phyloP scores from a whole-genome alignment of 2,113 vertebrate species.

The Halichoeres trimaculatus region DNA sequence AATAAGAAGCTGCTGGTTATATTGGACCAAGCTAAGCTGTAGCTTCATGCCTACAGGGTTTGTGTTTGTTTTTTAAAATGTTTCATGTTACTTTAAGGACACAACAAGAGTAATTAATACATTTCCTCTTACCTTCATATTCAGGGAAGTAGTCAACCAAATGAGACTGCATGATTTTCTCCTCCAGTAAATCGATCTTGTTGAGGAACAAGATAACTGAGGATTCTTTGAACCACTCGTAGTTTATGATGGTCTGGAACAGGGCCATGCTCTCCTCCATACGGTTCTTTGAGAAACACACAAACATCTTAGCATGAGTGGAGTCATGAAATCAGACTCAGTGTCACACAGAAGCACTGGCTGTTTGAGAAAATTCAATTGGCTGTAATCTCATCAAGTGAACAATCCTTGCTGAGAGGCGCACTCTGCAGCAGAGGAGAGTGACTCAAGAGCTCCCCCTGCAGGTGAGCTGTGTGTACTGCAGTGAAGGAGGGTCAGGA shows the following conservation, averaged over 20 bases:
- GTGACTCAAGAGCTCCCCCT: slow-evolving; percentile 80
- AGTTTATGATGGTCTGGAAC: slow-evolving; percentile 91
- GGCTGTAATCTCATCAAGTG: slow-evolving; percentile 41
- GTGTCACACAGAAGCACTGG: slow-evolving; percentile 17
- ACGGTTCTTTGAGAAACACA: slow-evolving; percentile 81
- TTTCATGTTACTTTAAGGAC: neutral
- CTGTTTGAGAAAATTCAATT: slow-evolving; percentile 45
- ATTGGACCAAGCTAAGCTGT: neutral
- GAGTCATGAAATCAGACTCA: slow-evolving; percentile 11
- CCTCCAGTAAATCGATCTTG: slow-evolving; percentile 90
- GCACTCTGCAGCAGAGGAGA: slow-evolving; percentile 36
- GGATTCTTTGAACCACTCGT: slow-evolving; percentile 89
- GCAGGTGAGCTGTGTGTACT: slow-evolving; percentile 50
- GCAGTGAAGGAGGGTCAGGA: slow-evolving; percentile 16
- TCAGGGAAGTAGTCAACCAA: slow-evolving; percentile 92
- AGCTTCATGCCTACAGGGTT: neutral
- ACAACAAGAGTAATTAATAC: neutral
- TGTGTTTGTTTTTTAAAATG: neutral
- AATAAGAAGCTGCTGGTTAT: neutral
- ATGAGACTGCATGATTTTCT: slow-evolving; percentile 92
- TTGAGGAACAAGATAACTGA: slow-evolving; percentile 93
- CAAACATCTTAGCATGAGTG: slow-evolving; percentile 5
- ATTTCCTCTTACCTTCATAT: slow-evolving; percentile 83
- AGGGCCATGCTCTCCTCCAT: slow-evolving; percentile 94
- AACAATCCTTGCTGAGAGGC: slow-evolving; percentile 21